Evolutionary conservation across 2,797 vertebrate genomes (phyloP), one percentile per base, ranked within the genome.

Genomic region (Anomalospiza imberbis): DNA sequence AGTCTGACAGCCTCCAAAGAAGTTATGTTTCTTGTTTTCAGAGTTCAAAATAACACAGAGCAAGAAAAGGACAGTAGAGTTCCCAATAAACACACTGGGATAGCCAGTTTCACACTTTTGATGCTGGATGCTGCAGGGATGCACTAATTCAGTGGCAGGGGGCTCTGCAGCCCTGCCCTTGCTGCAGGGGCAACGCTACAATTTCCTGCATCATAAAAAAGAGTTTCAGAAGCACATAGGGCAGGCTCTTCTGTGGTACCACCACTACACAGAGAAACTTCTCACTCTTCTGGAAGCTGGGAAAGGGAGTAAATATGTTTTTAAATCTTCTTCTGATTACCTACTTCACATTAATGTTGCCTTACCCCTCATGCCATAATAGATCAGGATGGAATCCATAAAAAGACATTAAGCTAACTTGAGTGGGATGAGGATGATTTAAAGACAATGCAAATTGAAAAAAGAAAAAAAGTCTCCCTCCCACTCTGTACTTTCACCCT

Each of bases 121-220:
- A 74, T 2, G 5, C 10, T 20, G 57, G 36, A 47, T 48, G 58
- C 38, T 55, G 32, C 45, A 44, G 82, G 67, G 60, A 42, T 17
- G 40, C 6, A 8, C 53, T 1, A 4, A 13, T 22, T 17, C 9
- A 1, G 32, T 0, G 24, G 24, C 19, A 12, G 2, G 0, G 42
- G 53, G 26, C 50, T 63, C 72, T 13, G 65, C 66, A 48, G 2
- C 53, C 73, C 48, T 6, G 38, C 7, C 25, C 5, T 14, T 0
- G 15, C 26, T 8, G n/a, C 0, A 1, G 34, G 36, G 32, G 38
- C 31, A 24, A 26, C 0, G 1, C 16, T 8, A 5, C 34, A 8
- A 5, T 32, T 26, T 57, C 63, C 48, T 58, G 12, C 38, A 2
- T 2, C 47, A 62, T 5, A 21, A 31, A 62, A 18, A 47, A 15